Evolutionary conservation across 2,888 invertebrate genomes (phyloP), one percentile per base, ranked within the genome.

Genomic region (Fragum fragum): DNA sequence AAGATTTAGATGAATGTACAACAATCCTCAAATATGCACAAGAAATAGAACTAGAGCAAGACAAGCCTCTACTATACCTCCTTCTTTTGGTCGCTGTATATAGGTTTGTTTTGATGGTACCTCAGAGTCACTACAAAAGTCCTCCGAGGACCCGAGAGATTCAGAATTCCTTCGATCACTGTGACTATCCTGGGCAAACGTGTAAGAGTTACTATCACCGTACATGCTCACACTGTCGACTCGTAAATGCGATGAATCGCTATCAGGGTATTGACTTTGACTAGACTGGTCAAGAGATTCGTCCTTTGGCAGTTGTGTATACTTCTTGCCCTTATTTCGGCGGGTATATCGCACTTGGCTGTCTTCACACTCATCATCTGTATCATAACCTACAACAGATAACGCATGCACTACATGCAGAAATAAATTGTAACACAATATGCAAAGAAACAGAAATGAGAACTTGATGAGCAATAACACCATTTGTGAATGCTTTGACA

Each of bases 341-440:
- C 91, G 89, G 61, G 90, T 90, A 86, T 91, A 91, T 73, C 83
- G 88, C 61, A 90, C 85, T 73, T 88, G 89, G 42, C 89, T 89
- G 42, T 83, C 85, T 72, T 91, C 90, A 73, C 90, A 92, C 76
- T 90, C 90, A 76, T 93, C 93, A 83, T 93, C 93, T 52, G 92
- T 89, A 83, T 93, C 93, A 89, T 91, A 93, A 81, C 93, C 93
- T 93, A 93, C 66, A 93, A 91, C 88, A 81, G 81, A 88, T 73
- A 61, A 79, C 68, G 47, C 79, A 79, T 79, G 79, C 79, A 70
- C 47, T 47, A 63, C 76, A 77, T 76, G 77, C 76, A 81, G 77
- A 73, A 81, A 81, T 73, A 55, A 79, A 39, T 57, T 61, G 14
- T 36, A 23, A 73, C 73, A 73, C 59, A 59, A 73, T 73, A 57